A percentile compares a stretch with the other conserved stretches of the same genome.
Evolutionary conservation across 2,797 vertebrate genomes (phyloP).

Genomic region (Dermochelys coriacea): DNA sequence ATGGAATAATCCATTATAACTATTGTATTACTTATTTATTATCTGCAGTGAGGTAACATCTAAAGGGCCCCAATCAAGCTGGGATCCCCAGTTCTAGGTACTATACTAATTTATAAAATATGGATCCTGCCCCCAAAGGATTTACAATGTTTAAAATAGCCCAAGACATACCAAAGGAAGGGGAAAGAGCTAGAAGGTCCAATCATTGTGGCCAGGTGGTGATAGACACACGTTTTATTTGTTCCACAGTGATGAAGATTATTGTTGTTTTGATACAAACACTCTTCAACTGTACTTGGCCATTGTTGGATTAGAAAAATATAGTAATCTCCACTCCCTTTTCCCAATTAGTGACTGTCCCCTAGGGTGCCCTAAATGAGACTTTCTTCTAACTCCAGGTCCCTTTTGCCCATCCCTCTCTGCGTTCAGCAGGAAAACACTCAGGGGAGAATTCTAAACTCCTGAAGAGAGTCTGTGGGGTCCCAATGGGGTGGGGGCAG

Average conservation of each 20-base stretch:
- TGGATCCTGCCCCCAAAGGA: not conserved
- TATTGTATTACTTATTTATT: conserved; percentile 36
- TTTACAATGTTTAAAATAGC: not conserved
- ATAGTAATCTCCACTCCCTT: not conserved
- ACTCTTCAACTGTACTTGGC: not conserved
- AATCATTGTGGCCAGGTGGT: not conserved
- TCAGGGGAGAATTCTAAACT: not conserved
- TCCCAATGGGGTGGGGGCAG: not conserved
- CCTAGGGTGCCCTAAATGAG: not conserved
- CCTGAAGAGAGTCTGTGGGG: not conserved
- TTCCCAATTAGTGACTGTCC: not conserved
- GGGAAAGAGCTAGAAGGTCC: not conserved
- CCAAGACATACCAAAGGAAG: not conserved
- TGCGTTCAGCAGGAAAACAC: not conserved
- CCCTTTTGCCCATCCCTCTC: not conserved
- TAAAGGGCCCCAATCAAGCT: not conserved
- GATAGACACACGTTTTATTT: not conserved
- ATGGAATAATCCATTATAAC: conserved; percentile 17
- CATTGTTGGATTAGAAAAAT: not conserved
- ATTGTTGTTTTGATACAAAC: not conserved
- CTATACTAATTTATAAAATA: not conserved
- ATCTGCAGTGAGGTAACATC: conserved; percentile 3
- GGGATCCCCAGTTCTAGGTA: not conserved
- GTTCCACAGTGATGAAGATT: not conserved
- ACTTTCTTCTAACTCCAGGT: not conserved